A percentile compares a stretch with the other conserved stretches of the same genome.
These are phyloP conservation scores for Columba guinea DNA, from an alignment of 2,797 vertebrate species.

Conservation along the genomic window DNA sequence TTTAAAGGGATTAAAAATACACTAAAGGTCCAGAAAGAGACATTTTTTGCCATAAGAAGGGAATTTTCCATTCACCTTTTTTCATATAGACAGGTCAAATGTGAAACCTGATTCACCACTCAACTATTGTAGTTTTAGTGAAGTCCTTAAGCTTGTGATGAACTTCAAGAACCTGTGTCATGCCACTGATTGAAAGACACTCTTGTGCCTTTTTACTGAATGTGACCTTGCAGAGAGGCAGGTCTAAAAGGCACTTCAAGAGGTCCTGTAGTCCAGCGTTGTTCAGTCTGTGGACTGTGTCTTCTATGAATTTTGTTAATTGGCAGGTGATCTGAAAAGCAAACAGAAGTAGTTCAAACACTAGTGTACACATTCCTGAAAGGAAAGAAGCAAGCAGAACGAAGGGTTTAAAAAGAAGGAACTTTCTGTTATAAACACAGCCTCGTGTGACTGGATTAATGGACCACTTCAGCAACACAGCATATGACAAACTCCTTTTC, in stretches of 20 bases:
- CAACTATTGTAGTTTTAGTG: not conserved
- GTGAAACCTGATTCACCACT: constrained; percentile 3
- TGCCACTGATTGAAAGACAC: not conserved
- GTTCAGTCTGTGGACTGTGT: not conserved
- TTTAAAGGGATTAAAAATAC: constrained; percentile 60
- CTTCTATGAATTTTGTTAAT: not conserved
- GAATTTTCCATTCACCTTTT: constrained; percentile 8
- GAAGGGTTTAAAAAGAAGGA: not conserved
- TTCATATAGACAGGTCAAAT: not conserved
- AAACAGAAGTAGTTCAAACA: not conserved
- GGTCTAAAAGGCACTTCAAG: not conserved
- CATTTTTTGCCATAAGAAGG: not conserved
- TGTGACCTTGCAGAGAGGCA: not conserved
- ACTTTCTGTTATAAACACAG: not conserved
- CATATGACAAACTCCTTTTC: not conserved
- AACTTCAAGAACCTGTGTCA: not conserved
- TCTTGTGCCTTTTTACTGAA: not conserved
- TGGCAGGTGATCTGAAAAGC: not conserved
- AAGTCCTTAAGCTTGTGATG: not conserved
- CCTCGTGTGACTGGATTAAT: not conserved
- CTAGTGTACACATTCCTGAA: not conserved
- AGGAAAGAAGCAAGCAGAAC: not conserved
- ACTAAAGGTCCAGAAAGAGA: constrained; percentile 37
- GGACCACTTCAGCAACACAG: not conserved
- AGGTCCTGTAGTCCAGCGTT: not conserved